Evolutionary conservation across 2,888 invertebrate species (phyloP), one percentile per base, ranked within the genome.

Genomic region (Morinoia aosen): DNA sequence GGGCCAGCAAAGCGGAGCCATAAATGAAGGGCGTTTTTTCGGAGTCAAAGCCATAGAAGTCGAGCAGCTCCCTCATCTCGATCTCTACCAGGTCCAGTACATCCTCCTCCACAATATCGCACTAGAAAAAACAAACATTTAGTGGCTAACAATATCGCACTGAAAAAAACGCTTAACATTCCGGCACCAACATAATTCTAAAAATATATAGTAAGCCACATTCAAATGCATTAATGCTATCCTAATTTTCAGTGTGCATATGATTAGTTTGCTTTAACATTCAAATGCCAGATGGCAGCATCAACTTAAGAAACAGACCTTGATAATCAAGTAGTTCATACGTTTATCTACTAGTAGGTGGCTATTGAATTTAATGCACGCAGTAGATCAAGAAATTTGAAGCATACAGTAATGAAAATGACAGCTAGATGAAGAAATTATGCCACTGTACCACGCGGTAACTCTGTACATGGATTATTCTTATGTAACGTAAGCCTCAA

Each of bases 11-110:
- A 0, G 99, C 99, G 0, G 99, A 99, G 0, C 99, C 99, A 97
- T 97, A 97, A 95, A 99, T 98, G 10, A 99, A 97, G 0, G 99
- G 99, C 25, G 98, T 97, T 0, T 98, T 97, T 40, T 98, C 97
- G 0, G 98, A 98, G 97, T 99, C 98, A 97, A 98, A 99, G 0
- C 99, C 99, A 97, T 98, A 98, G 97, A 98, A 98, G 0, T 98
- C 97, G 40, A 99, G 97, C 97, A 99, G 97, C 97, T 99, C 99
- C 95, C 99, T 97, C 97, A 98, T 98, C 98, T 99, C 99, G 91
- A 99, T 98, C 97, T 99, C 99, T 0, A 99, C 98, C 40, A 98
- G 97, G 97, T 98, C 98, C 12, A 98, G 96, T 96, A 98, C 98
- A 97, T 99, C 99, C 96, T 98, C 97, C 97, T 99, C 99, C 10